Percentiles rank a stretch among this genome's conserved stretches.
phyloP scores from a whole-genome alignment of 92 coral and sea anemone species.

The Porites cylindrica region DNA sequence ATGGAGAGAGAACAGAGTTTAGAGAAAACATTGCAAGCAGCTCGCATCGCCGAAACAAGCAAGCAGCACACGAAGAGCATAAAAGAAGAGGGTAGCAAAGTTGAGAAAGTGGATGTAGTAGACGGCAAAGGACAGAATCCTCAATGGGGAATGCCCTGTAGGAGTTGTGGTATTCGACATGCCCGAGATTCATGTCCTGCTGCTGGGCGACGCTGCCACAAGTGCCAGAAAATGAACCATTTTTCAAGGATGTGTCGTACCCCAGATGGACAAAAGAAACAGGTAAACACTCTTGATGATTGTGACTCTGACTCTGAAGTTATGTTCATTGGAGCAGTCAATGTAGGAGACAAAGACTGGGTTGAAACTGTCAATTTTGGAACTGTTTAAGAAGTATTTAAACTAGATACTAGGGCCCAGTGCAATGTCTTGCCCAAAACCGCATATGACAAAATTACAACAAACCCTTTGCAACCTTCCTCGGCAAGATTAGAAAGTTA shows the following conservation, averaged over 20 bases:
- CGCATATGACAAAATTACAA: too few relatives aligned
- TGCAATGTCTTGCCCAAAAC: background rate
- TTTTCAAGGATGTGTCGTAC: constrained; percentile 44
- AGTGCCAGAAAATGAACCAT: constrained; percentile 29
- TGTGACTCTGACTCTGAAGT: too few relatives aligned
- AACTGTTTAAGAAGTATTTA: constrained; percentile 26
- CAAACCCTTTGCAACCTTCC: too few relatives aligned
- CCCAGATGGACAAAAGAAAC: constrained; percentile 12
- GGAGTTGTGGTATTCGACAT: constrained; percentile 43
- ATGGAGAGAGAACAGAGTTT: too few relatives aligned
- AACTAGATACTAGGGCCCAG: constrained; percentile 43
- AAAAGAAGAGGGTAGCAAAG: too few relatives aligned
- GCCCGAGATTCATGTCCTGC: constrained; percentile 24
- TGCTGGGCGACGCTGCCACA: background rate
- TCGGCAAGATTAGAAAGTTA: too few relatives aligned
- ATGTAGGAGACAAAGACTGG: constrained; percentile 30
- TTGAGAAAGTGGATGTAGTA: too few relatives aligned
- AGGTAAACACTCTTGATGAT: constrained; percentile 22
- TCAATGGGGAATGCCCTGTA: constrained; percentile 14
- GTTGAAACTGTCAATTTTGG: constrained; percentile 19
- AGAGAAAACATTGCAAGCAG: constrained; percentile 47
- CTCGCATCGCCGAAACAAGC: constrained; percentile 22
- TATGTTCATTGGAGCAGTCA: too few relatives aligned
- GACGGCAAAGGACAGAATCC: too few relatives aligned
- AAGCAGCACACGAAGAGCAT: too few relatives aligned